Base-by-base conservation (phyloP, 2,113 vertebrate species). In the Boleophthalmus pectinirostris region DNA sequence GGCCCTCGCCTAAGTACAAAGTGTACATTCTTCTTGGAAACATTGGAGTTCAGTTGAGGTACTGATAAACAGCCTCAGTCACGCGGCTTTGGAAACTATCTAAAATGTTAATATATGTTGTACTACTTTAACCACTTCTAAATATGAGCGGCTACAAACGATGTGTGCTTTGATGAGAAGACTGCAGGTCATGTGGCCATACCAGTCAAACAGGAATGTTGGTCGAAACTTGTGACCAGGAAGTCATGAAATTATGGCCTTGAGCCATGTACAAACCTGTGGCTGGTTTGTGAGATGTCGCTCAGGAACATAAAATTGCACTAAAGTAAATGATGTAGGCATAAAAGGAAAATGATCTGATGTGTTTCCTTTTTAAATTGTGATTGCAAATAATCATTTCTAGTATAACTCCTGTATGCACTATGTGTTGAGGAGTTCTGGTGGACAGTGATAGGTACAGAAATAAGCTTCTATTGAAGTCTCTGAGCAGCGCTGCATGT, bases 401-500 rank as follows among this genome's bases (percentile, higher is more conserved):
- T 74, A 21, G 60, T 66, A 66, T 45, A 69, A 76, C 60, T 29
- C 66, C 33, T 45, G 68, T 21, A 74, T 69, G 68, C 69, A 68
- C 72, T 21, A 82, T 75, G 53, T 73, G 76, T 35, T 20, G 57
- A 68, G 81, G 67, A 80, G 81, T 68, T 83, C 53, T 82, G 77
- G 66, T 85, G 80, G 21, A 56, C 12, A 77, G 76, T 70, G 64
- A 80, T 38, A 77, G 43, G 79, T 58, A 74, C 14, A 78, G 77
- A 69, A 84, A 24, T 70, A 71, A 77, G 77, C 68, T 84, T 83
- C 85, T 86, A 77, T 82, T 89, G 86, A 82, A 82, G 80, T 81
- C 83, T 84, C 85, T 81, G 85, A 90, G 88, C 77, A 82, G 84
- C 83, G 76, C 82, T 68, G 78, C 78, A 80, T 77, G 82, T 77